Percentiles rank a stretch among this genome's conserved stretches.
phyloP scores from a whole-genome alignment of 2,113 vertebrate species.

The Entosphenus tridentatus region DNA sequence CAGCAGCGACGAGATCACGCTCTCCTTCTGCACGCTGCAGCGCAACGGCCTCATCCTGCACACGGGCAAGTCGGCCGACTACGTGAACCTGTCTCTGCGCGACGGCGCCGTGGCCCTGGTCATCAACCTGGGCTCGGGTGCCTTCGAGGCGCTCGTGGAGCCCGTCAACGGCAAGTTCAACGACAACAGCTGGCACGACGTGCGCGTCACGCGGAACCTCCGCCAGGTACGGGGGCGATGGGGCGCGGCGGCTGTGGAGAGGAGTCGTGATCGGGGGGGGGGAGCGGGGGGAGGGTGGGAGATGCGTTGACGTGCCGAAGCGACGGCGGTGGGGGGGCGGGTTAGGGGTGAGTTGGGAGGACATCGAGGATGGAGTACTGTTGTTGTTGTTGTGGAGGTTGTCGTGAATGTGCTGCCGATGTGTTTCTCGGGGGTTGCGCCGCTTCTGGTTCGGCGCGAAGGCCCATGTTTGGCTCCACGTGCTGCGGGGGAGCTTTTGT shows the following conservation, averaged over 20 bases:
- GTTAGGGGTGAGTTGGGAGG: too few relatives aligned
- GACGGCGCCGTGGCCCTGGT: constrained; percentile 71
- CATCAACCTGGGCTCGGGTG: constrained; percentile 80
- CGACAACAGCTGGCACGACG: constrained; percentile 63
- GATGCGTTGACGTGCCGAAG: too few relatives aligned
- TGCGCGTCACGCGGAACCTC: constrained; percentile 71
- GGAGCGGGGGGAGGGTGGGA: too few relatives aligned
- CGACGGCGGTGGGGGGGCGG: too few relatives aligned
- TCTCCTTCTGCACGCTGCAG: constrained; percentile 70
- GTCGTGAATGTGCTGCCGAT: too few relatives aligned
- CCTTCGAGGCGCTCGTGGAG: constrained; percentile 79
- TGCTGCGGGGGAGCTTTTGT: too few relatives aligned
- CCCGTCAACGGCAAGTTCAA: constrained; percentile 73
- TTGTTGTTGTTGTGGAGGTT: too few relatives aligned
- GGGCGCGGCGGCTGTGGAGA: background rate
- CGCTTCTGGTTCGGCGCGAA: too few relatives aligned
- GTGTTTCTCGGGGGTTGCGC: too few relatives aligned
- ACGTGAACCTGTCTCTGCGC: constrained; percentile 76
- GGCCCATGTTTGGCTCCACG: too few relatives aligned
- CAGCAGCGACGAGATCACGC: constrained; percentile 78
- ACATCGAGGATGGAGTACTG: too few relatives aligned
- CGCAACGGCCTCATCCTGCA: constrained; percentile 77
- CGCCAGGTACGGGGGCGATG: constrained; percentile 43
- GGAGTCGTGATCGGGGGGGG: background rate
- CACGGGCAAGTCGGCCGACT: constrained; percentile 71